Percentiles rank a stretch among this genome's conserved stretches.
Evolutionary conservation across 92 coral and sea anemone species (phyloP).

Genomic region (Heteractis magnifica): DNA sequence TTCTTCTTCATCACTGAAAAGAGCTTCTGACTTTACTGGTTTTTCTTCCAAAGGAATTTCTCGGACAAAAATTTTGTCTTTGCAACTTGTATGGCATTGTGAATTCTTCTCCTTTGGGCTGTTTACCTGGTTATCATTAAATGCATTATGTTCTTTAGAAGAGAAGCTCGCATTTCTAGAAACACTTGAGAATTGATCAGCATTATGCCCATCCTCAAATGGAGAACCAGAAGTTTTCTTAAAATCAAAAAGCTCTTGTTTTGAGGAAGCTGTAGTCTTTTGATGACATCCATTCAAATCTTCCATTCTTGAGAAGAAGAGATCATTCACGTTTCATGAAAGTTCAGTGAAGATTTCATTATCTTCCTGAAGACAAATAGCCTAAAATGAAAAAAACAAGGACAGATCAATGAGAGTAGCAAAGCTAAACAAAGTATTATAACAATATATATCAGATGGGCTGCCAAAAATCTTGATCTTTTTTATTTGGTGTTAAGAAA

Average conservation of each 20-base stretch:
- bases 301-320: neutral
- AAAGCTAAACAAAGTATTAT: no score
- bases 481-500: no score
- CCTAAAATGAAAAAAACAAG: constrained; percentile 26
- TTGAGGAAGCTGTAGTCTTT: neutral
- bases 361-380: constrained; percentile 24
- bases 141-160: neutral
- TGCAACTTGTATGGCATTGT: neutral
- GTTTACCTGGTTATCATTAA: neutral
- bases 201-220: no score
- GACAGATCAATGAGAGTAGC: neutral
- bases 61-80: neutral
- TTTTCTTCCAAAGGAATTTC: neutral
- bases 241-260: neutral
- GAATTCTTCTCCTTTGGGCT: neutral
- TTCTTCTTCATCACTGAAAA: neutral
- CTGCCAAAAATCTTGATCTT: no score
- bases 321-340: neutral
- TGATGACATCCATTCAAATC: neutral
- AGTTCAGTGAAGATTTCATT: constrained; percentile 45
- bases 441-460: no score
- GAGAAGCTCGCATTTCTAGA: no score
- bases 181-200: no score
- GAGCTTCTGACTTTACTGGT: neutral
- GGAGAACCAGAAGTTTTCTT: no score